Base-by-base conservation (phyloP, 2,113 vertebrate species). In the Atherinomorus stipes region DNA sequence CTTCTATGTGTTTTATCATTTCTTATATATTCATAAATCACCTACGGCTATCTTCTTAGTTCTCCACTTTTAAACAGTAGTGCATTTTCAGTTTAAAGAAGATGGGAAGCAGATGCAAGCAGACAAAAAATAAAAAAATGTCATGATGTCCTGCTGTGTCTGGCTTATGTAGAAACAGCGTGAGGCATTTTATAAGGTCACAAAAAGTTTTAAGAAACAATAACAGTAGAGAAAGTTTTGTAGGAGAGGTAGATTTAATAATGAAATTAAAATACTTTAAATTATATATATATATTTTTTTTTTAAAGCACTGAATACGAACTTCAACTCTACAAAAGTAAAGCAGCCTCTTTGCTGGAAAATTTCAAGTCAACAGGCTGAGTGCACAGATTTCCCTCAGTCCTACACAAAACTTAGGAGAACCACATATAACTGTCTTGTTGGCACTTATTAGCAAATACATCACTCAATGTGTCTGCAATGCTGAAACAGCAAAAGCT, bases 1-100 rank as follows among this genome's bases (percentile, higher is more conserved):
- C 57, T 69, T 37, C 45, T 21, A 11, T 4, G 40, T 13, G 57
- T 74, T 84, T 76, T 72, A 80, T 79, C 64, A 74, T 60, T 40
- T 22, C 21, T n/a, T 53, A 54, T 47, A 74, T 72, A 62, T 73
- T 56, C 26, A 38, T 31, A 34, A 34, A 34, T 34, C 31, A 34
- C 31, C 31, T 34, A 6, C 31, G 31, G 31, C 31, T 34, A 34
- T 34, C 31, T 71, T 65, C 47, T 64, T 62, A 64, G 59, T 25
- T 54, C 69, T 75, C 68, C 37, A 51, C 54, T 69, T 65, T 74
- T 47, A 62, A 71, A 56, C 45, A 56, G 12, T 15, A 5, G 40
- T 3, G 12, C 34, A 70, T 65, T 73, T 60, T 16, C 37, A 78
- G 25, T 45, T 71, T 47, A 56, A 81, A 64, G 50, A 53, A 49